A percentile compares a stretch with the other conserved stretches of the same genome.
Evolutionary conservation across 2,888 invertebrate species (phyloP).

Genomic region (Oegoconia quadripuncta): DNA sequence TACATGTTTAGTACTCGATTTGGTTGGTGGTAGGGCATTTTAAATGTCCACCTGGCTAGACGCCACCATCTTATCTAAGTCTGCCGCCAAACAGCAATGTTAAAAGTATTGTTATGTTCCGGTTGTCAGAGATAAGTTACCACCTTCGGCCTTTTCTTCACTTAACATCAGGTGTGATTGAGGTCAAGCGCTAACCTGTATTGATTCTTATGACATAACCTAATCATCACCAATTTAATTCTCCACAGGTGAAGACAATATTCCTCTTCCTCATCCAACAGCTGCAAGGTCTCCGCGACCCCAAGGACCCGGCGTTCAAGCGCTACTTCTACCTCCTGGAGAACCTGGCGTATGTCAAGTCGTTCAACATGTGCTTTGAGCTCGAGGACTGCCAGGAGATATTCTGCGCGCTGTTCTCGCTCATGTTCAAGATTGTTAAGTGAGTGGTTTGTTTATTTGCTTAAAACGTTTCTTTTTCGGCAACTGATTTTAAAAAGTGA

Average conservation of each 20-base stretch:
- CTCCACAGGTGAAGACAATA: slow-evolving; percentile 82
- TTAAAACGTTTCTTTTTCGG: not conserved
- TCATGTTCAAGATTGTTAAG: slow-evolving; percentile 98
- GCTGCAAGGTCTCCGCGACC: slow-evolving; percentile 94
- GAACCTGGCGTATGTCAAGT: slow-evolving; percentile 98
- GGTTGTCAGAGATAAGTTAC: too few species aligned
- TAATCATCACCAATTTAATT: slow-evolving; percentile 18
- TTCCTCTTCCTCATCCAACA: slow-evolving; percentile 97
- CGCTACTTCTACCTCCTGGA: slow-evolving; percentile 98
- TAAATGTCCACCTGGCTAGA: too few species aligned
- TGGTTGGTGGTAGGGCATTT: too few species aligned
- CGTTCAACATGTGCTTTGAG: slow-evolving; percentile 99
- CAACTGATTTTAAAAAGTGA: not conserved
- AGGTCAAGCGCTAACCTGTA: too few species aligned
- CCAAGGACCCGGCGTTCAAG: slow-evolving; percentile 98
- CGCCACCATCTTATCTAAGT: too few species aligned
- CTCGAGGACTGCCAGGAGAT: slow-evolving; percentile 98
- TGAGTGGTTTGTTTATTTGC: slow-evolving; percentile 66
- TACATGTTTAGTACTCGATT: too few species aligned
- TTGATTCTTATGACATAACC: too few species aligned
- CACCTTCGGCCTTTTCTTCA: too few species aligned
- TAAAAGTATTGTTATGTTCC: too few species aligned
- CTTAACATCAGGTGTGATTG: too few species aligned
- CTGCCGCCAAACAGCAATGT: too few species aligned
- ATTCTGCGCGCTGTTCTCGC: slow-evolving; percentile 93